Base-by-base conservation (phyloP, 2,797 vertebrate species). In the Chelonia mydas region DNA sequence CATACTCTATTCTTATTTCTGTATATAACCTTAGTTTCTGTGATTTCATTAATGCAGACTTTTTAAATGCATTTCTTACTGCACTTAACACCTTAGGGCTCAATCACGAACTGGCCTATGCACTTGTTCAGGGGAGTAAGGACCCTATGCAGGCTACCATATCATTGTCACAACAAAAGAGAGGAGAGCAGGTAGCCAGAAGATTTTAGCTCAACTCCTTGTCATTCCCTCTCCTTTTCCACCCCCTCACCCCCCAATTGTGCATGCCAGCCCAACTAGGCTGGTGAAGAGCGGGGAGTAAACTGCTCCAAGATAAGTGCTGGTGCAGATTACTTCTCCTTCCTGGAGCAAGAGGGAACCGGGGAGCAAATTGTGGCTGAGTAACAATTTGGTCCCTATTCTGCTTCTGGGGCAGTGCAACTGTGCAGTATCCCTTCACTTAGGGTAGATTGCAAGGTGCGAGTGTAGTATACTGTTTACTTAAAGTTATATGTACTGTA, bases 331-430 rank as follows among this genome's bases (percentile, higher is more conserved):
- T 90, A 41, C 78, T 84, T 28, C 47, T 93, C 54, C 7, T 94
- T 59, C 54, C 68, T 80, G 68, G 8, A 86, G 68, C 87, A 92
- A n/a, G 47, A 41, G n/a, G 55, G 13, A 27, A n/a, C 11, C 10
- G n/a, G 37, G 23, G 5, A 1, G 61, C 74, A 68, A 10, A 23
- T 45, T 68, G 55, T 79, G 65, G 50, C 83, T 16, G n/a, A 89
- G 54, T 45, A 23, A 55, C 50, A n/a, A 23, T 68, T 88, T 1
- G 0, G 13, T 79, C 89, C 47, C 49, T 0, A 0, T 2, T 1
- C 0, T 59, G 50, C n/a, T 13, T 51, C 51, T 3, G 7, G 65
- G 47, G 28, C n/a, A 49, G 47, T 3, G 11, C 15, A 9, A 13
- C 25, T 74, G 37, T 27, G 11, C 72, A 74, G 8, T 37, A 74